phyloP scores from a whole-genome alignment of 1,140 invertebrate genomes.

The Triops cancriformis region DNA sequence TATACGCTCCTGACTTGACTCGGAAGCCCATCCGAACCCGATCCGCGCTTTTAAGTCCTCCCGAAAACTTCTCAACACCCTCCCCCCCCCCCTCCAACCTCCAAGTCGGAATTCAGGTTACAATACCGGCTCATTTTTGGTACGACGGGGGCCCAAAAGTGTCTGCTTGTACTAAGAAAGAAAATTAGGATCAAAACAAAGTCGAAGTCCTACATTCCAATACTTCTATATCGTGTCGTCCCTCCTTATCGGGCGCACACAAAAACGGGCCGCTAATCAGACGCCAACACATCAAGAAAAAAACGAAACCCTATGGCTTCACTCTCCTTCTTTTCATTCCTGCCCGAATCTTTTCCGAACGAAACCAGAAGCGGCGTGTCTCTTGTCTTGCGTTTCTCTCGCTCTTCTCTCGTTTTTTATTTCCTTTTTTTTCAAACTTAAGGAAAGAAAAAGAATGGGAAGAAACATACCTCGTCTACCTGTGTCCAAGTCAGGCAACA shows the following conservation, averaged over 20 bases:
- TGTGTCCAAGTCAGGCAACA: not conserved
- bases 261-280: not conserved
- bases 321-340: not conserved
- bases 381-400: conserved; percentile 2
- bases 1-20: not conserved
- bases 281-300: not conserved
- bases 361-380: conserved; percentile 9
- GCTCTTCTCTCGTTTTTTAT: not conserved
- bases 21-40: not conserved
- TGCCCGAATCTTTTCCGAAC: not conserved
- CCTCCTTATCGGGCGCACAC: not conserved
- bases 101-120: not conserved
- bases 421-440: not conserved
- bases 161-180: not conserved
- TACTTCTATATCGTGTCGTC: not conserved
- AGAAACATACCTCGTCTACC: conserved; percentile 1
- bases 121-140: not conserved
- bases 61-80: not conserved
- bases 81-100: too few species aligned
- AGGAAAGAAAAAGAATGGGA: not conserved
- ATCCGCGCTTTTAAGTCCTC: not conserved
- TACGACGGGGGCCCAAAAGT: not conserved
- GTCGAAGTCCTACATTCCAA: not conserved
- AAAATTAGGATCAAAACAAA: not conserved
- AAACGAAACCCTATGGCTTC: not conserved